Conservation (phyloP, 2,797 vertebrate species). For the Pelodytes ibericus region DNA sequence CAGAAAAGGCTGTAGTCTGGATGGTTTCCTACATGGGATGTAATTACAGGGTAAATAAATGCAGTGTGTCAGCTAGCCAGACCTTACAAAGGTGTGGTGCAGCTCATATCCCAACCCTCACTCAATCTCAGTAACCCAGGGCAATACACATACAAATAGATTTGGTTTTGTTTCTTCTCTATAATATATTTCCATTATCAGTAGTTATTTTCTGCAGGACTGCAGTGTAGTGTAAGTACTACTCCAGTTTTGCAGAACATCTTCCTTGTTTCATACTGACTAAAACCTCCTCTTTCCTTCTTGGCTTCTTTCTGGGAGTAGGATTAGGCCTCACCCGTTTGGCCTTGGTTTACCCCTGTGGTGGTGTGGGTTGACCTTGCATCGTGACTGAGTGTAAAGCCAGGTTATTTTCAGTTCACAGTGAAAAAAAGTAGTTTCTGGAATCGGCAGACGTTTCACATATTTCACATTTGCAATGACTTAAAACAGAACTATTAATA, state of each 20-base stretch:
- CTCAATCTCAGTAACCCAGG: slow-evolving; percentile 22
- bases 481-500: background rate
- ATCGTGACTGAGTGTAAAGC: background rate
- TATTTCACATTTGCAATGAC: background rate
- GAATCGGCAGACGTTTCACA: background rate
- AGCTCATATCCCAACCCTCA: slow-evolving; percentile 18
- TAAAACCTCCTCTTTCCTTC: too few relatives aligned
- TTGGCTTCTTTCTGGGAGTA: too few relatives aligned
- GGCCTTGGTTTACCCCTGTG: too few relatives aligned
- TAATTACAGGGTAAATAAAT: slow-evolving; percentile 42
- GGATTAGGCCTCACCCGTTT: too few relatives aligned
- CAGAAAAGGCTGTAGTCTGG: slow-evolving; percentile 26
- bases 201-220: background rate
- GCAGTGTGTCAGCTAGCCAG: slow-evolving; percentile 5
- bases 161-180: background rate
- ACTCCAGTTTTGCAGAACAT: background rate
- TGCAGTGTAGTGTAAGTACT: background rate
- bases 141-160: background rate
- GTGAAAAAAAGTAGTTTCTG: background rate
- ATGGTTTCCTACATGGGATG: slow-evolving; percentile 29
- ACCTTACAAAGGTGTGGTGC: slow-evolving; percentile 42
- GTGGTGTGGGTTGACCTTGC: too few relatives aligned
- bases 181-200: background rate
- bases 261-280: too few relatives aligned
- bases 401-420: slow-evolving; percentile 1